Base-by-base conservation (phyloP, 2,113 vertebrate genomes). In the Rhodinocichla rosea region DNA sequence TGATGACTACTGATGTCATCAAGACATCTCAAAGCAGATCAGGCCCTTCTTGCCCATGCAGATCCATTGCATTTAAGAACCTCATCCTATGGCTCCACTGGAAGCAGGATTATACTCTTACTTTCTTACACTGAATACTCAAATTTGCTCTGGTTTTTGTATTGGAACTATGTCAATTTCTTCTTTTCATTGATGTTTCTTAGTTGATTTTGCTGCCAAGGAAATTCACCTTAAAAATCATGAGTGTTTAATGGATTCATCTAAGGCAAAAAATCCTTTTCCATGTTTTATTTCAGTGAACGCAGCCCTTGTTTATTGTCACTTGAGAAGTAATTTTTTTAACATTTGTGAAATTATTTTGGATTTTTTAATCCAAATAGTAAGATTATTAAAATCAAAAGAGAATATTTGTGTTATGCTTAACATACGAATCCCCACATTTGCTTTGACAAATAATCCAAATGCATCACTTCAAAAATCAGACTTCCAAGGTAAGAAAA, bases 121-220 rank as follows among this genome's bases (percentile, higher is more conserved):
- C 4, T 73, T 90, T 35, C 19, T 47, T 57, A 55, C 4, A 52
- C 9, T 81, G 23, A 56, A 53, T 11, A 64, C 18, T 9, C 40
- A 49, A 33, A 89, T 4, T 11, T 7, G 0, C 5, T 74, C 11
- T 26, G 3, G 0, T 45, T 93, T 93, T 79, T 68, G 1, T 14
- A 44, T 22, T 79, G n/a, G 5, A 7, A 19, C 3, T 40, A 14
- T 16, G 5, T 22, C 42, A 3, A 20, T 68, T 75, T 47, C 3
- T 11, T 37, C 33, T 81, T 81, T 47, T 78, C 27, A 13, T 21
- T 63, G 33, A 33, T 67, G 13, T 33, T 57, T 0, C 14, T 13
- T 56, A 12, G 3, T 9, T 69, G 55, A 63, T 82, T 94, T 53
- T 82, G 5, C 22, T 60, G 26, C 60, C 44, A 63, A 81, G 32